A percentile compares a stretch with the other conserved stretches of the same genome.
Conservation (phyloP, 2,888 invertebrate genomes). For the Sipha maydis region DNA sequence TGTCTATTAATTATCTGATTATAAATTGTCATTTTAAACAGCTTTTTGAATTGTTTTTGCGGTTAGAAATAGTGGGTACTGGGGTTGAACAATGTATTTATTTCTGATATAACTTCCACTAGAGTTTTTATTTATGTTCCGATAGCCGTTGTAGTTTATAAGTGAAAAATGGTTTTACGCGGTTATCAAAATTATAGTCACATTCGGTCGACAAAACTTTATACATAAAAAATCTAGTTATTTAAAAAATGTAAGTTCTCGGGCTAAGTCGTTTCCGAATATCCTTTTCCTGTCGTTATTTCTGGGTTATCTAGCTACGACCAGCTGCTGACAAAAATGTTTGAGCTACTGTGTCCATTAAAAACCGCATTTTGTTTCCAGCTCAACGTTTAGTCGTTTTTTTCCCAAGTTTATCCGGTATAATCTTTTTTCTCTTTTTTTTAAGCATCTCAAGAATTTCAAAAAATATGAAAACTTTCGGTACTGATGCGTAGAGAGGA, state of each 20-base stretch:
- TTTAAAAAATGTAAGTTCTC: background rate
- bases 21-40: too few relatives aligned
- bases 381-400: slow-evolving; percentile 12
- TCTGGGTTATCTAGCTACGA: background rate
- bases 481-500: background rate
- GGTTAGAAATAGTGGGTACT: too few relatives aligned
- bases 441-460: background rate
- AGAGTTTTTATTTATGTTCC: slow-evolving; percentile 1
- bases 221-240: slow-evolving; percentile 34
- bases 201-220: slow-evolving; percentile 33
- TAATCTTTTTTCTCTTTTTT: background rate
- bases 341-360: slow-evolving; percentile 4
- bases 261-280: background rate
- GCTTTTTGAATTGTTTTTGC: too few relatives aligned
- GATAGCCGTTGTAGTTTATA: slow-evolving; percentile 24
- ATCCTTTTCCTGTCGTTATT: slow-evolving; percentile 2
- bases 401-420: background rate
- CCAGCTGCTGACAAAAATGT: background rate
- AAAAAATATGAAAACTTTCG: slow-evolving; percentile 54
- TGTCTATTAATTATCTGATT: too few relatives aligned
- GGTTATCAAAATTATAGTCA: slow-evolving; percentile 19
- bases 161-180: slow-evolving; percentile 25
- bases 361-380: slow-evolving; percentile 31
- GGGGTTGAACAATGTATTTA: background rate
- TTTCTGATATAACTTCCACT: background rate